Evolutionary conservation across 1,140 invertebrate genomes (phyloP), one percentile per base, ranked within the genome.

Genomic region (Bemisia tabaci): DNA sequence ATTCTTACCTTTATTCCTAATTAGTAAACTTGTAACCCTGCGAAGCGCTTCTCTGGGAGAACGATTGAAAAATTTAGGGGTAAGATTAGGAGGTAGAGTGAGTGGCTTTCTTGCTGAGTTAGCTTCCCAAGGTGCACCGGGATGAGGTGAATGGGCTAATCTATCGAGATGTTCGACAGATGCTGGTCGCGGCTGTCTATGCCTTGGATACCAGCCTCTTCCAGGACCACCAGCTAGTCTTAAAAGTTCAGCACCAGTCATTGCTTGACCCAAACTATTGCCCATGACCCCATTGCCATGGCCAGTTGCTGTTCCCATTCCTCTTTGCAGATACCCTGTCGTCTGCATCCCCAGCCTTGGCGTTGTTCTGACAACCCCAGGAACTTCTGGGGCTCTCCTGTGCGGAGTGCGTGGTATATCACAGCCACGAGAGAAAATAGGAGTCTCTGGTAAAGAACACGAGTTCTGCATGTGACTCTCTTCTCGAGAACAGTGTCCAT

Each of bases 101-200:
- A 90, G 77, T 1, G 89, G 89, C 74, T 92, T 92, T 25, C 84
- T 77, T 0, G 79, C 22, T 48, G 72, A 77, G 64, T 81, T 78
- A 21, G 73, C 74, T 58, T 85, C 83, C 75, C 85, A 75, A 73
- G 79, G 22, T 77, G 74, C 17, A 77, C 78, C 27, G 79, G 82
- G 74, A 11, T 58, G 58, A 58, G 64, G 65, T 2, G 67, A 64
- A 39, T 68, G 69, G 24, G 82, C 78, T 72, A 90, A 77, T 69
- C 88, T 81, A 74, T 92, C 89, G 63, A 92, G 81, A 74, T 91
- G 88, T 75, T 91, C 89, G 63, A 88, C 90, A n/a, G 88, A 91
- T 0, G 85, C 87, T 0, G 89, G 88, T 65, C 89, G 83, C 9
- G 81, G 78, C 65, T 83, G 80, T 63, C 85, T 76, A 70, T 88